Evolutionary conservation across 2,888 invertebrate species (phyloP).

Genomic region (Gnatocerus cornutus): DNA sequence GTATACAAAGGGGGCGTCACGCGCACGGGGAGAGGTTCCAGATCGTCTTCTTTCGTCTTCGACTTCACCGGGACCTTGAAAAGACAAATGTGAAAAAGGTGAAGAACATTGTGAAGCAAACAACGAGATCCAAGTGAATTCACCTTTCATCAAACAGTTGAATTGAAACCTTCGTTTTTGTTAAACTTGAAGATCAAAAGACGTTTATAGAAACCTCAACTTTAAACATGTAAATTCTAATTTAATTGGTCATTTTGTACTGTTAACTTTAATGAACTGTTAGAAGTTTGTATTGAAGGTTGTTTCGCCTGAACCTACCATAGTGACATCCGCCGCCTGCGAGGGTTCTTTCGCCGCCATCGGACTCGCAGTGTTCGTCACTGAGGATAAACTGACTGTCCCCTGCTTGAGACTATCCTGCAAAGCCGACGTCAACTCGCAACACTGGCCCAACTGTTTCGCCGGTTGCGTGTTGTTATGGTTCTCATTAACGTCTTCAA

Average conservation of each 20-base stretch:
- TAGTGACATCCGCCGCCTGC: constrained; percentile 60
- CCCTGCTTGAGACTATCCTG: constrained; percentile 65
- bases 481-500: constrained; percentile 66
- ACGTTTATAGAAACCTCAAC: too few species aligned
- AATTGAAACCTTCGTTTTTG: too few species aligned
- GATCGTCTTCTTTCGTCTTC: constrained; percentile 60
- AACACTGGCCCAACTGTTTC: constrained; percentile 66
- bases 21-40: constrained; percentile 80
- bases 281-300: too few species aligned
- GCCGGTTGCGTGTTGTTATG: constrained; percentile 55
- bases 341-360: constrained; percentile 50
- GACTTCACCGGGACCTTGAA: constrained; percentile 53
- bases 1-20: constrained; percentile 85
- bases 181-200: not conserved
- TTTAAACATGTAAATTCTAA: too few species aligned
- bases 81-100: not conserved
- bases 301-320: too few species aligned
- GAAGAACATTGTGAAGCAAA: too few species aligned
- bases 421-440: constrained; percentile 65
- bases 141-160: too few species aligned
- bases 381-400: constrained; percentile 54
- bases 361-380: constrained; percentile 46
- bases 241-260: too few species aligned
- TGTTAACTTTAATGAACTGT: not conserved
- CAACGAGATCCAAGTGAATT: too few species aligned